These are phyloP conservation scores for Eulemur coronatus DNA, from an alignment of 2,797 vertebrate species.

Conservation along the genomic window DNA sequence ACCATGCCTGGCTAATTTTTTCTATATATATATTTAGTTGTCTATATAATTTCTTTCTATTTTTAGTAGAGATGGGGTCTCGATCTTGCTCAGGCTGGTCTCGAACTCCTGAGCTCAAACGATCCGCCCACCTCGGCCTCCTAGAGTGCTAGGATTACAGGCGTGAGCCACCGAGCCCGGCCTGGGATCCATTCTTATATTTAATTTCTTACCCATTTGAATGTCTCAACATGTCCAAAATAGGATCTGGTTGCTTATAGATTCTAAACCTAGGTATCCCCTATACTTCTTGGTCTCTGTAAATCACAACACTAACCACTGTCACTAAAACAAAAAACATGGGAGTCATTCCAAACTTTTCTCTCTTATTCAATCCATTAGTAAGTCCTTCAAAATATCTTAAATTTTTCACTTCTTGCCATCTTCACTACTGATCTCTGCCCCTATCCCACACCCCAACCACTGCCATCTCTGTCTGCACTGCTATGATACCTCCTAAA, in stretches of 20 bases:
- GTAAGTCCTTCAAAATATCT: background rate
- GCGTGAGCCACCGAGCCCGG: too few species aligned
- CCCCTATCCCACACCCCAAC: fast-evolving
- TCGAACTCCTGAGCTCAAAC: too few species aligned
- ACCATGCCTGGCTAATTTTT: too few species aligned
- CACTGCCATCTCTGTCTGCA: background rate
- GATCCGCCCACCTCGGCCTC: too few species aligned
- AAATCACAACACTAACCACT: background rate
- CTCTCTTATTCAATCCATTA: background rate
- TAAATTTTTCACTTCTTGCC: background rate
- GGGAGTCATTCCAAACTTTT: background rate
- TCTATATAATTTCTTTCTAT: too few species aligned
- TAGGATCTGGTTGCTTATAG: background rate
- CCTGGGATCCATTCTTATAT: background rate
- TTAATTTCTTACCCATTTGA: background rate
- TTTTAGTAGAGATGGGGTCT: too few species aligned
- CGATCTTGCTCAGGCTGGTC: too few species aligned
- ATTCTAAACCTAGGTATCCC: background rate
- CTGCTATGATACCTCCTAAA: background rate
- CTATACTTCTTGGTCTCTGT: background rate
- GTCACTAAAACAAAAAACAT: background rate
- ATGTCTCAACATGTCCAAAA: background rate
- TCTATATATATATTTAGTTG: too few species aligned
- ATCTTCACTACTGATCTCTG: background rate
- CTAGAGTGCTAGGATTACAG: too few species aligned